Conservation (phyloP, 2,888 invertebrate species). For the Syritta pipiens region DNA sequence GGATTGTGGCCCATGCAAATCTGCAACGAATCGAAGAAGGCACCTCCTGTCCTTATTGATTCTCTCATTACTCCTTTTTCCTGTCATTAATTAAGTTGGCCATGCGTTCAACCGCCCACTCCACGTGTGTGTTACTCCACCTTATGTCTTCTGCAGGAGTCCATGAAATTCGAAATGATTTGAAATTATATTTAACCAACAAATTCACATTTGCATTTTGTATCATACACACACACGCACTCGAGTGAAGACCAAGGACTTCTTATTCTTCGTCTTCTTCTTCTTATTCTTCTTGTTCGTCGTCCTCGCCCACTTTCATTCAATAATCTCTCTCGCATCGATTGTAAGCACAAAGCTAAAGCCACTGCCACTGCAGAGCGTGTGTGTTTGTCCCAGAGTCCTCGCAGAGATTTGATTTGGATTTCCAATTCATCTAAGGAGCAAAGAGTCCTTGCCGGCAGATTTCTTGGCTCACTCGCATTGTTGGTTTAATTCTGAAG, state of each 20-base stretch:
- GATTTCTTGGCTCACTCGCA: constrained; percentile 59
- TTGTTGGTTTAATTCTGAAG: constrained; percentile 69
- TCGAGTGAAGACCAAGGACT: no score
- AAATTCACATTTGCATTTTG: constrained; percentile 52
- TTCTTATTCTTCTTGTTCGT: no score
- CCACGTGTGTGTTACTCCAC: no score
- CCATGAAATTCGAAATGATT: constrained; percentile 54
- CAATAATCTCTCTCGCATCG: constrained; percentile 45
- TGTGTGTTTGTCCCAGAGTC: constrained; percentile 8
- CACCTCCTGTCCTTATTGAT: no score
- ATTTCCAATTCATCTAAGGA: constrained; percentile 52
- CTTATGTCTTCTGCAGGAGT: no score
- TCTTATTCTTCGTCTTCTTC: no score
- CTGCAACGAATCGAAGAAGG: no score
- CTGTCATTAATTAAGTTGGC: no score
- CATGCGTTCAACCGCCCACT: no score
- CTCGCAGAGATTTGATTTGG: constrained; percentile 53
- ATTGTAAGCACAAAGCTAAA: constrained; percentile 55
- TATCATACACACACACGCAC: no score
- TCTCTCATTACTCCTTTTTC: no score
- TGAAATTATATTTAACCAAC: constrained; percentile 54
- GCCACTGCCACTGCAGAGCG: constrained; percentile 17
- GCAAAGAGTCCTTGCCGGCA: constrained; percentile 27
- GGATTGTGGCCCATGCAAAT: no score
- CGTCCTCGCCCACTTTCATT: constrained; percentile 12